Base-by-base conservation (phyloP, 2,888 invertebrate genomes). In the Tetrapedia diversipes region DNA sequence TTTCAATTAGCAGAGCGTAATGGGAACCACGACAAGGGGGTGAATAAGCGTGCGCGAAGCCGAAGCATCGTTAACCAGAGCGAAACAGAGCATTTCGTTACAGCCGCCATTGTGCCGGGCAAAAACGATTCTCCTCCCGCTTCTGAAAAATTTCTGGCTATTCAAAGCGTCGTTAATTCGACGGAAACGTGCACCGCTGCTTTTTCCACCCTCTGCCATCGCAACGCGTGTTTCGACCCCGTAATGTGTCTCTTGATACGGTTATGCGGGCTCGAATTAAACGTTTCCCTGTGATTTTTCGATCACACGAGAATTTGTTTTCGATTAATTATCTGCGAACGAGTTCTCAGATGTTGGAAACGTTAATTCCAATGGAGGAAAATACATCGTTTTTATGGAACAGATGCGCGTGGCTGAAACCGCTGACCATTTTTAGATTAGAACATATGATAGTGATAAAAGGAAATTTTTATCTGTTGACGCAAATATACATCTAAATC, bases 1-100 rank as follows among this genome's bases (percentile, higher is more conserved):
- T 49, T 63, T 49, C 63, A 70, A 56, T 70, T 63, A 70, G 41
- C 47, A 3, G 22, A 24, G 2, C 32, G 14, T 1, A 11, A 51
- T 51, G 14, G n/a, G 22, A n/a, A n/a, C n/a, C 8, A 16, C 43
- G 32, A 29, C 16, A 16, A 11, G n/a, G n/a, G 4, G 1, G 14
- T 11, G 27, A 4, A 4, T 16, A 19, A 4, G 27, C 10, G 16
- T 16, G 19, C 29, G 29, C 51, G 19, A 29, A 6, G 43, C 1
- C 14, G 19, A 19, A 19, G 59, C 59, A 29, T 49, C 61, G 61
- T 61, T 61, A n/a, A 24, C n/a, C 11, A 22, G 34, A 45, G 4
- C 22, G 29, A 19, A 29, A 14, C 16, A 19, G 2, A 19, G 64
- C 27, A 32, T 54, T 64, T 43, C 32, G 39, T 29, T 64, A 37